These are phyloP conservation scores for Fabriciana adippe DNA, from an alignment of 2,888 invertebrate genomes.

Conservation along the genomic window DNA sequence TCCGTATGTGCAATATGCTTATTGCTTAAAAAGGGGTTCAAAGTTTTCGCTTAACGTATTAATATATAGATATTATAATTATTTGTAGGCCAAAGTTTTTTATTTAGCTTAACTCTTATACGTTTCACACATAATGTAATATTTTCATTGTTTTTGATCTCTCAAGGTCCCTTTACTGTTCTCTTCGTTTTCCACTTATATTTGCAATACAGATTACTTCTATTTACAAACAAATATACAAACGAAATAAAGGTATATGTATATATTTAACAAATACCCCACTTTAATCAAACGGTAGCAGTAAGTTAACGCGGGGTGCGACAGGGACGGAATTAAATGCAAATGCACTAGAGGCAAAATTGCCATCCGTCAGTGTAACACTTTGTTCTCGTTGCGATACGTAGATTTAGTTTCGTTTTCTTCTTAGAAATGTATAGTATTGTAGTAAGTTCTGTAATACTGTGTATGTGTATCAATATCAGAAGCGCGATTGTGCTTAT, in stretches of 20 bases:
- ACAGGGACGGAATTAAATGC: constrained; percentile 40
- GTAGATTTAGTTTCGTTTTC: background rate
- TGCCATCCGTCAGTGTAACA: constrained; percentile 38
- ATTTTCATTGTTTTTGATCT: too few species aligned
- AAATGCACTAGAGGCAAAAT: constrained; percentile 43
- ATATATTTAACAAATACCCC: background rate
- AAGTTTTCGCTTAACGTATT: too few species aligned
- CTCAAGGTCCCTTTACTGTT: too few species aligned
- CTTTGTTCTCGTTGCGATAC: constrained; percentile 23
- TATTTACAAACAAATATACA: background rate
- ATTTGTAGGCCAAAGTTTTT: too few species aligned
- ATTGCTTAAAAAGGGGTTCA: too few species aligned
- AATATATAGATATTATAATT: too few species aligned
- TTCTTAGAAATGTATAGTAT: background rate
- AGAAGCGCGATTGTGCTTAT: too few species aligned
- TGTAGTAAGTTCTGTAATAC: background rate
- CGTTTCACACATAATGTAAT: too few species aligned
- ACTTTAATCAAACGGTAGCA: constrained; percentile 13
- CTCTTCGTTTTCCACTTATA: too few species aligned
- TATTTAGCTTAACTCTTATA: too few species aligned
- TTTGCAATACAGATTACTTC: background rate
- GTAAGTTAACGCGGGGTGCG: background rate
- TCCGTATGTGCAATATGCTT: too few species aligned
- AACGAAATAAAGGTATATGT: background rate
- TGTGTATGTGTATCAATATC: too few species aligned